A percentile compares a stretch with the other conserved stretches of the same genome.
These are phyloP conservation scores for Helarctos malayanus DNA, from an alignment of 2,797 vertebrate genomes.

Conservation along the genomic window DNA sequence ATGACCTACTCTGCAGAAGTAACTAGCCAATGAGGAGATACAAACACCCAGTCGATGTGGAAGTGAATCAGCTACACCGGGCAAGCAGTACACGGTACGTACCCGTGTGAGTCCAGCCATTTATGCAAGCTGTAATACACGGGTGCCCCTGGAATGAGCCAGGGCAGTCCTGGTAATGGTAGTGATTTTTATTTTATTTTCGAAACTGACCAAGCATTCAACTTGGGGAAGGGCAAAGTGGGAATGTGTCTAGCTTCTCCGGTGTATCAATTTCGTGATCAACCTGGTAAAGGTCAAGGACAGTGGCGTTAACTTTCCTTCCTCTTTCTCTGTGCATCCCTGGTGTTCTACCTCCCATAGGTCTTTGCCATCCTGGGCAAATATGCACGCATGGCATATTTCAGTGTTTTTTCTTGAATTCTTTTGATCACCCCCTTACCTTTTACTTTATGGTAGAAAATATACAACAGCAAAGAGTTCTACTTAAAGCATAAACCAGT, in stretches of 20 bases:
- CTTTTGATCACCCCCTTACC: background rate
- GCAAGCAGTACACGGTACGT: fast-evolving
- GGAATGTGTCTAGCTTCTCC: background rate
- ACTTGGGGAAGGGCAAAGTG: background rate
- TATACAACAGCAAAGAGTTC: background rate
- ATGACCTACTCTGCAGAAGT: background rate
- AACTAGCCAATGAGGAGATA: background rate
- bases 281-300: background rate
- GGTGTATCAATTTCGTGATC: background rate
- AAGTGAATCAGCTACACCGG: background rate
- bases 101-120: background rate
- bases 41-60: background rate
- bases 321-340: background rate
- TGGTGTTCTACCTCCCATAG: background rate
- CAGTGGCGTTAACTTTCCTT: background rate
- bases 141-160: background rate
- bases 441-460: background rate
- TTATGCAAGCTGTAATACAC: background rate
- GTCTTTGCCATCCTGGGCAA: background rate
- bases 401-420: background rate
- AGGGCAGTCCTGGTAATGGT: fast-evolving
- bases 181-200: background rate
- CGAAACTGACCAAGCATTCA: background rate
- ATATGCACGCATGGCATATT: background rate
- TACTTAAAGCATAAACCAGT: background rate